phyloP scores from a whole-genome alignment of 2,888 invertebrate species.

The Heliconius ismenius region DNA sequence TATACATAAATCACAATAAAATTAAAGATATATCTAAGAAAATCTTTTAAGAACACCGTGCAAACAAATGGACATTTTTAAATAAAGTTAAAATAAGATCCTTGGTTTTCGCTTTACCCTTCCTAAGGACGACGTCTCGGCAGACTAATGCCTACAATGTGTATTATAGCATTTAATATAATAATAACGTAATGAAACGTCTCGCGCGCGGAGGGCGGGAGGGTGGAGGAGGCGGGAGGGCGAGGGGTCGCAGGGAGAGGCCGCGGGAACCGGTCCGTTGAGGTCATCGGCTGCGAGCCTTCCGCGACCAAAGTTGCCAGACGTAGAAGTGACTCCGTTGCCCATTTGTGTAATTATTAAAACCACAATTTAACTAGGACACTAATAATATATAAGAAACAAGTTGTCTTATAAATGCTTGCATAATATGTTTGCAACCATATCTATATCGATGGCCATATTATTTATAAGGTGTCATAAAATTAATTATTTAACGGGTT shows the following conservation, averaged over 20 bases:
- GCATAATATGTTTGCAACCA: slow-evolving; percentile 4
- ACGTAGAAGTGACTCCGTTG: slow-evolving; percentile 56
- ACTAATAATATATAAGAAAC: slow-evolving; percentile 56
- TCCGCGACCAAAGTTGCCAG: slow-evolving; percentile 77
- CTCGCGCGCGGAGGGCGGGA: slow-evolving; percentile 63
- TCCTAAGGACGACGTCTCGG: slow-evolving; percentile 67
- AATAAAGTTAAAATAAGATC: slow-evolving; percentile 60
- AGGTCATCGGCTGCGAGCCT: slow-evolving; percentile 81
- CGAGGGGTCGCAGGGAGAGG: slow-evolving; percentile 52
- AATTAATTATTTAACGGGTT: neutral
- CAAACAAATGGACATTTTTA: slow-evolving; percentile 58
- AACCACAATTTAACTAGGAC: slow-evolving; percentile 61
- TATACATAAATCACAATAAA: neutral
- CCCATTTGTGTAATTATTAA: slow-evolving; percentile 66
- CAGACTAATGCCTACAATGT: slow-evolving; percentile 79
- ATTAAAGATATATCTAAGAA: slow-evolving; percentile 33
- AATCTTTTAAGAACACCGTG: slow-evolving; percentile 65
- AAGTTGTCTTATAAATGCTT: slow-evolving; percentile 42
- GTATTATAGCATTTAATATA: slow-evolving; percentile 82
- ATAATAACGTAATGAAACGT: slow-evolving; percentile 82
- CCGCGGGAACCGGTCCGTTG: slow-evolving; percentile 76
- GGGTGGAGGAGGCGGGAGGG: slow-evolving; percentile 51
- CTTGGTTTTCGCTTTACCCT: slow-evolving; percentile 67
- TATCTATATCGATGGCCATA: neutral
- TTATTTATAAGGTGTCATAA: neutral